Base-by-base conservation (phyloP, 2,888 invertebrate species). In the Drosophila fungiperda region DNA sequence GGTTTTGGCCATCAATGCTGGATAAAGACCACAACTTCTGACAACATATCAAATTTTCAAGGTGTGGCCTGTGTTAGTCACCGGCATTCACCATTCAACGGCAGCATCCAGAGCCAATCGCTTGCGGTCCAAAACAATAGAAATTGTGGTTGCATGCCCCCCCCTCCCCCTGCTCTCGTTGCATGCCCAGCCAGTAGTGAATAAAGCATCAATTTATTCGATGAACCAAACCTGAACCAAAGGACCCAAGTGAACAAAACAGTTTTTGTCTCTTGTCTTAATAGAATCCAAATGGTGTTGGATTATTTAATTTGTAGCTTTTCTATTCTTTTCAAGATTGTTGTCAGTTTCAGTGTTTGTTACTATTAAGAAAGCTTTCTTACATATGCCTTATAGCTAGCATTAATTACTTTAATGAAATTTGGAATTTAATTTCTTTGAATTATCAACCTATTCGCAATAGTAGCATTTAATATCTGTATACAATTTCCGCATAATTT, bases 401-500 rank as follows among this genome's bases (percentile, higher is more conserved):
- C 40, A 9, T n/a, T 9, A 40, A 40, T 9, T n/a, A 2, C 45
- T 15, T 15, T 9, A 40, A 9, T 9, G n/a, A 9, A 11, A 40
- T 4, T 40, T n/a, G 9, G 2, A 15, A 23, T 45, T 23, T 23
- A 45, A 23, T 45, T 45, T 15, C 23, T 15, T 23, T 23, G 0
- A 15, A 8, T 11, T 9, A 0, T 26, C 26, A 32, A 36, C 3
- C 33, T 20, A 42, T 6, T 42, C 7, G 32, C 20, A 7, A 23
- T 33, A 23, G 23, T 15, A 1, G 35, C 35, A 3, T 29, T 26
- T 42, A 38, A 67, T 66, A 48, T 48, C 8, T 38, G 38, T 6
- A 36, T 26, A 15, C 32, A 32, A 65, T 65, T 48, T 45, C 11
- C 35, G 15, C 35, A 35, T 38, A 36, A 32, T 64, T 38, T 48